phyloP scores from a whole-genome alignment of 23 tunicate species.

The Ciona savignyi region DNA sequence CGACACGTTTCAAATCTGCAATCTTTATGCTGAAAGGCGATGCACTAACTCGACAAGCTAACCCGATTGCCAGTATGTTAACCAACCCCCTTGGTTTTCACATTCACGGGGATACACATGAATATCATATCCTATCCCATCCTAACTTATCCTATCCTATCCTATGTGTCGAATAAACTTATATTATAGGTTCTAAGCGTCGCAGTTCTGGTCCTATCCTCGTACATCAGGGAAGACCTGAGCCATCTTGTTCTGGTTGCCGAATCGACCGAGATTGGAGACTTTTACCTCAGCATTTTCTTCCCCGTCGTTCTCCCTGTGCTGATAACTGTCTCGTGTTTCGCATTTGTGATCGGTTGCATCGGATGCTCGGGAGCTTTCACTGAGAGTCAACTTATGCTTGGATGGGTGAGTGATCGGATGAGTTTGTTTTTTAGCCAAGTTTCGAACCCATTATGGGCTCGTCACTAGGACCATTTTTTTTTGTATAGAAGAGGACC shows the following conservation, averaged over 20 bases:
- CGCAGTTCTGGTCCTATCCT: conserved; percentile 19
- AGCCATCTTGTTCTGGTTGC: conserved; percentile 41
- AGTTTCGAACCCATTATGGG: no score
- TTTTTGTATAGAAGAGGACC: no score
- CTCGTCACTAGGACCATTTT: no score
- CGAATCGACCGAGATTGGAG: conserved; percentile 47
- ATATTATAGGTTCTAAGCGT: conserved; percentile 39
- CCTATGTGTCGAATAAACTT: background rate
- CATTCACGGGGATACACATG: no score
- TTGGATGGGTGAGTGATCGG: conserved; percentile 67
- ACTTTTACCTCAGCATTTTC: conserved; percentile 53
- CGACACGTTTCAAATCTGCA: no score
- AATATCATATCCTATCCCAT: no score
- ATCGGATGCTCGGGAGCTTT: conserved; percentile 82
- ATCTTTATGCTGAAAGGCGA: no score
- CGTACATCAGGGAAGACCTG: conserved; percentile 62
- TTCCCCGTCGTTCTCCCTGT: conserved; percentile 82
- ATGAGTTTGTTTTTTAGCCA: background rate
- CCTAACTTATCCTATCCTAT: no score
- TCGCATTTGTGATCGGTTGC: conserved; percentile 72
- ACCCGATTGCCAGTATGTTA: no score
- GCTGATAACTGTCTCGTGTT: conserved; percentile 68
- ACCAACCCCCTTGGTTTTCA: no score
- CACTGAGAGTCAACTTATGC: conserved; percentile 51
- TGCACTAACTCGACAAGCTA: no score